Evolutionary conservation across 2,113 vertebrate genomes (phyloP).

Genomic region (Lasiurus borealis): DNA sequence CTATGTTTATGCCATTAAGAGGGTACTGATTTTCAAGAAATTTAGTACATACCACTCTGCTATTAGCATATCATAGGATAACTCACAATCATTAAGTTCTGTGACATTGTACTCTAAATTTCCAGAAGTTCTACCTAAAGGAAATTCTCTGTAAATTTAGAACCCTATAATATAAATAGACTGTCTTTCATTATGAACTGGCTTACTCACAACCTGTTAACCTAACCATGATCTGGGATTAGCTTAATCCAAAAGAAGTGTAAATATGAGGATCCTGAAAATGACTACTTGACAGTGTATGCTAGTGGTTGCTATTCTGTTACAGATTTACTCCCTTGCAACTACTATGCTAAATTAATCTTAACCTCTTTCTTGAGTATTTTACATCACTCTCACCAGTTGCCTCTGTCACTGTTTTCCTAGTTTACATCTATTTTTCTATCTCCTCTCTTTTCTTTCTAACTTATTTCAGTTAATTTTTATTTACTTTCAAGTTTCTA

Average conservation of each 20-base stretch:
- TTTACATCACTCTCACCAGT: background rate
- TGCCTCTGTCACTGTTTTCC: background rate
- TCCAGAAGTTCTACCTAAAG: background rate
- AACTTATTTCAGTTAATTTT: background rate
- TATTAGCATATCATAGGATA: background rate
- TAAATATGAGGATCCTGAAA: background rate
- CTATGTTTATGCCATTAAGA: background rate
- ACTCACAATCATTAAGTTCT: background rate
- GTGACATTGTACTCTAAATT: background rate
- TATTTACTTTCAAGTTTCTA: background rate
- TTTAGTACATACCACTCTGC: background rate
- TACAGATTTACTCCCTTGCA: background rate
- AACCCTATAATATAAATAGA: background rate
- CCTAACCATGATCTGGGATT: background rate
- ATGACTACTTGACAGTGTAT: background rate
- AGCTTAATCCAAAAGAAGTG: background rate
- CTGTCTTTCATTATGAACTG: background rate
- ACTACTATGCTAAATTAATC: background rate
- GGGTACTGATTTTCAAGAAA: background rate
- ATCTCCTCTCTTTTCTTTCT: background rate
- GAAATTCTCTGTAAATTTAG: background rate
- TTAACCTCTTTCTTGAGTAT: background rate
- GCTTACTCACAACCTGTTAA: background rate
- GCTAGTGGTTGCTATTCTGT: background rate
- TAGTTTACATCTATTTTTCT: background rate